A percentile compares a stretch with the other conserved stretches of the same genome.
phyloP scores from a whole-genome alignment of 2,797 vertebrate species.

The Hylomyscus alleni region DNA sequence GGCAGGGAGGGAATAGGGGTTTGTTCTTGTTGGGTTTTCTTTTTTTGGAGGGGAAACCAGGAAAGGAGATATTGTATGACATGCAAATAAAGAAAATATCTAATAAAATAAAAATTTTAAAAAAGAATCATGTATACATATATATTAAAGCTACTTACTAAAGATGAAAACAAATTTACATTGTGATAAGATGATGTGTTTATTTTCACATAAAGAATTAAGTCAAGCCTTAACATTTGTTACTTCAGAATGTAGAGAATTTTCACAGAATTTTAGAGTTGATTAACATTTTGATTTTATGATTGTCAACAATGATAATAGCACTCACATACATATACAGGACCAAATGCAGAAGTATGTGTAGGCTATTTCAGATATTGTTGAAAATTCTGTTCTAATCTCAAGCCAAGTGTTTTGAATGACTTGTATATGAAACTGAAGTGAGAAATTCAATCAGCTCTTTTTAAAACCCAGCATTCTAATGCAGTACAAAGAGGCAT shows the following conservation, averaged over 20 bases:
- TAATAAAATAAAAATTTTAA: no score
- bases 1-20: no score
- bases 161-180: not conserved
- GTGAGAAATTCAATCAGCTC: not conserved
- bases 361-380: not conserved
- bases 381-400: not conserved
- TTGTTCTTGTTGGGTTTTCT: no score
- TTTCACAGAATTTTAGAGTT: not conserved
- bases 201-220: not conserved
- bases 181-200: not conserved
- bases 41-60: no score
- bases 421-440: not conserved
- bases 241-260: not conserved
- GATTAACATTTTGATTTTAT: not conserved
- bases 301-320: not conserved
- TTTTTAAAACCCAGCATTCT: not conserved
- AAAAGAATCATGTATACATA: not conserved
- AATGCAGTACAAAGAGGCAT: not conserved
- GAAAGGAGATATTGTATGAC: no score
- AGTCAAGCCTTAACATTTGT: not conserved
- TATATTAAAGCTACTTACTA: not conserved
- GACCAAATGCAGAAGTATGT: not conserved
- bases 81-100: no score
- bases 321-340: not conserved
- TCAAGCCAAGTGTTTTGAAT: not conserved